A percentile compares a stretch with the other conserved stretches of the same genome.
Conservation (phyloP, 2,113 vertebrate genomes). For the Siniperca knerii region DNA sequence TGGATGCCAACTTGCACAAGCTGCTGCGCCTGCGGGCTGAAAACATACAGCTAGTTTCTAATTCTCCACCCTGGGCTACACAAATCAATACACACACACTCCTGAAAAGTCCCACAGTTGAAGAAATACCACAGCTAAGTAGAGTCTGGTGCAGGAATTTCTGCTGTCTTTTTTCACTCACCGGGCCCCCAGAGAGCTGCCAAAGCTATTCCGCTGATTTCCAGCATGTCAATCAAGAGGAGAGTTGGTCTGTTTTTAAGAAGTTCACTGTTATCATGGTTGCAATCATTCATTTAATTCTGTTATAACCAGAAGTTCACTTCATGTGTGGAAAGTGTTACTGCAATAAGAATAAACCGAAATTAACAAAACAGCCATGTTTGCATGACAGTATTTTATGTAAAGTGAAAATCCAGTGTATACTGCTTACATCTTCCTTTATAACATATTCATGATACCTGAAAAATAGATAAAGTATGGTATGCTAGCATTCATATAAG, state of each 20-base stretch:
- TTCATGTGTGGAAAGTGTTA: not conserved
- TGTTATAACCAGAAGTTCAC: not conserved
- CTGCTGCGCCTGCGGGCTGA: slow-evolving; percentile 58
- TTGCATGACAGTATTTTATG: not conserved
- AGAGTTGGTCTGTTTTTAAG: slow-evolving; percentile 19
- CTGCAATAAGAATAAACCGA: not conserved
- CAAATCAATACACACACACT: slow-evolving; percentile 51
- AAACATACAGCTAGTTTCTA: slow-evolving; percentile 57
- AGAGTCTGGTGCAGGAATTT: slow-evolving; percentile 13
- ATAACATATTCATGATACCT: slow-evolving; percentile 8
- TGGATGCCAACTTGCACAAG: slow-evolving; percentile 64
- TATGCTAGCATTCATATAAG: not conserved
- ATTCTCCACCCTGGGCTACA: slow-evolving; percentile 47
- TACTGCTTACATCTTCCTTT: not conserved
- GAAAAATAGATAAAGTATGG: slow-evolving; percentile 15
- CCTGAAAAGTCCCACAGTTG: slow-evolving; percentile 23
- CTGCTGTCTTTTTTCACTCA: slow-evolving; percentile 11
- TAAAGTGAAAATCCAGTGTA: not conserved
- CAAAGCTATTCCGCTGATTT: slow-evolving; percentile 24
- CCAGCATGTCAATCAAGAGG: slow-evolving; percentile 19
- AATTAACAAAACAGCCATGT: not conserved
- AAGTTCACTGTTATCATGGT: not conserved
- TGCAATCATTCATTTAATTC: not conserved
- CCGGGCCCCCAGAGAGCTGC: slow-evolving; percentile 6
- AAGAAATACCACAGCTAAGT: slow-evolving; percentile 29